Evolutionary conservation across 2,888 invertebrate species (phyloP), one percentile per base, ranked within the genome.

Genomic region (Caradrina clavipalpis): DNA sequence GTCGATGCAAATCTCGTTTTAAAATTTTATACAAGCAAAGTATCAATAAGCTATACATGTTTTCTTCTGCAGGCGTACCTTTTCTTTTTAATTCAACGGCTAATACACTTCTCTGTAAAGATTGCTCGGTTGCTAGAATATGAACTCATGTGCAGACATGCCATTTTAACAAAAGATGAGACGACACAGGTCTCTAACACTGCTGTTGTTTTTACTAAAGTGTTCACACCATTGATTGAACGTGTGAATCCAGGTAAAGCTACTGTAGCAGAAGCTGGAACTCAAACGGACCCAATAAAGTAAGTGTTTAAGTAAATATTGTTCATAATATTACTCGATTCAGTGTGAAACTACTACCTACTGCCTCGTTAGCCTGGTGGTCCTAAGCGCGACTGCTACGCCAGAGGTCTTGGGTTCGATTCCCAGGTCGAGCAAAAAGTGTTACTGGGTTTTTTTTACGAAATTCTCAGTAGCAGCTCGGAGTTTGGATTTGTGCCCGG

Each of bases 91-190:
- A 91, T 94, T 60, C 91, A 91, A 65, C 90, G 91, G 69, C 73
- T 93, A 2, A 71, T 84, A 22, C 82, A 89, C 19, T 89, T 88
- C 54, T 65, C 89, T 1, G 84, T 89, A 8, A 82, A 78, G 1
- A 83, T 94, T 4, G 93, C 94, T 39, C 84, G 91, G 8, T 74
- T 94, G 49, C 68, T 95, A 2, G 95, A 95, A 66, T 94, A 91
- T 75, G 94, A 95, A 73, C 55, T 93, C 0, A 94, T 93, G 94
- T 94, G 94, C 69, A 82, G 94, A 71, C 84, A 93, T 80, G 89
- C 93, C 0, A 89, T 94, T 73, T 76, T 94, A 53, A 85, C 81
- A 0, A 88, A 70, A 80, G 90, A 90, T 8, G 81, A 82, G 53
- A 62, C 50, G 0, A 79, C 80, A 4, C 75, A 85, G 60, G 71